Evolutionary conservation across 2,113 vertebrate genomes (phyloP).

Genomic region (Trogon melanurus): DNA sequence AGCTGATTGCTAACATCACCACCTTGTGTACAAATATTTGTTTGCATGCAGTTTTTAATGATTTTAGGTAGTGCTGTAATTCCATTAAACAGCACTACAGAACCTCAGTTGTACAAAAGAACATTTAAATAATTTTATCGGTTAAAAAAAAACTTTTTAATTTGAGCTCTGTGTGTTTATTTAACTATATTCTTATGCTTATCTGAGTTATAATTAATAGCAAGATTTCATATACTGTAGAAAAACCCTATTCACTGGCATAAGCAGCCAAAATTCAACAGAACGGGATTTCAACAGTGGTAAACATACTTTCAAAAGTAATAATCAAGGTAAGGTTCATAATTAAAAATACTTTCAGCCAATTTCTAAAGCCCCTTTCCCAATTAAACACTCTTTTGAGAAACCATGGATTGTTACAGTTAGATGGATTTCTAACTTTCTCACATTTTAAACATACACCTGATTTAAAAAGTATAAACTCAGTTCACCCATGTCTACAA

Average conservation of each 20-base stretch:
- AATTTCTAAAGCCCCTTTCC: background rate
- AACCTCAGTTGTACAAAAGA: background rate
- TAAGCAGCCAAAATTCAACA: background rate
- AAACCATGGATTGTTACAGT: background rate
- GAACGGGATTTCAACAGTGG: background rate
- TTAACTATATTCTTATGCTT: background rate
- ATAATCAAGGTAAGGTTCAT: background rate
- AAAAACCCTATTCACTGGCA: background rate
- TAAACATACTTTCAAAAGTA: background rate
- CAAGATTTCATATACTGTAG: background rate
- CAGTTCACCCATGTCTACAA: background rate
- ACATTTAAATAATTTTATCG: constrained; percentile 26
- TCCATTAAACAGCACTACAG: constrained; percentile 8
- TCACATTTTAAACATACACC: background rate
- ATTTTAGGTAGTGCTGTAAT: constrained; percentile 42
- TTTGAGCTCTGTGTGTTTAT: background rate
- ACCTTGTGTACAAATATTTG: constrained; percentile 88
- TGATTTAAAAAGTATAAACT: constrained; percentile 6
- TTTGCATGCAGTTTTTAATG: constrained; percentile 74
- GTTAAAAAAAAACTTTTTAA: constrained; percentile 1
- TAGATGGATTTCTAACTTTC: background rate
- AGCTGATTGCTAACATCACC: constrained; percentile 81
- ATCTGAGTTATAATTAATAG: background rate
- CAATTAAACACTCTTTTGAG: background rate
- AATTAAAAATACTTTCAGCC: background rate